Conservation (phyloP, 2,113 vertebrate genomes). For the Diadophis punctatus region DNA sequence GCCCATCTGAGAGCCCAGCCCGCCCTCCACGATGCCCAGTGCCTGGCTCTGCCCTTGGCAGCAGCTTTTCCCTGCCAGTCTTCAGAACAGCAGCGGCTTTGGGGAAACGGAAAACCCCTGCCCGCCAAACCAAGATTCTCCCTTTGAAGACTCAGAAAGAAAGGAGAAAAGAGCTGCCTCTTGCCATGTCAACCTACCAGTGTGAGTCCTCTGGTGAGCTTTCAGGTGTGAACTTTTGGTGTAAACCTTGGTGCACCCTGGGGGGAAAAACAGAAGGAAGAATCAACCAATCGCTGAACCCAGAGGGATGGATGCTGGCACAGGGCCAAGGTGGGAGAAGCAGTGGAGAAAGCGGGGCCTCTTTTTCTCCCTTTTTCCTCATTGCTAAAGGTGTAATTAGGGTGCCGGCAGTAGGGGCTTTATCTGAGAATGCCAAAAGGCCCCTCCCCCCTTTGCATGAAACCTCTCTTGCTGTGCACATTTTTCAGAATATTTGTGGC, state of each 20-base stretch:
- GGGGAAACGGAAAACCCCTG: background rate
- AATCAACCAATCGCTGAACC: background rate
- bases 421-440: background rate
- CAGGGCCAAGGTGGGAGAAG: background rate
- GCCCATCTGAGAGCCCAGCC: background rate
- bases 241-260: constrained; percentile 90
- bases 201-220: constrained; percentile 90
- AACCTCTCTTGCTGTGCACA: background rate
- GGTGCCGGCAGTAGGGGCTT: background rate
- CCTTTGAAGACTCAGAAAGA: background rate
- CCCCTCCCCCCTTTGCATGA: background rate
- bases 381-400: background rate
- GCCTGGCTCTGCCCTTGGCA: background rate
- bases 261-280: background rate
- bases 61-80: background rate
- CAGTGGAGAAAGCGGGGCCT: background rate
- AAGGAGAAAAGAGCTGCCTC: background rate
- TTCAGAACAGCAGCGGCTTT: background rate
- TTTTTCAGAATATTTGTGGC: background rate
- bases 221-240: constrained; percentile 95
- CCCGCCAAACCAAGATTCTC: background rate
- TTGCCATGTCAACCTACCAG: constrained; percentile 69
- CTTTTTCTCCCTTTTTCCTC: background rate
- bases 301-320: too few species aligned
- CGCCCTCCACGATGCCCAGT: background rate